Evolutionary conservation across 1,140 invertebrate genomes (phyloP), one percentile per base, ranked within the genome.

Genomic region (Panulirus ornatus): DNA sequence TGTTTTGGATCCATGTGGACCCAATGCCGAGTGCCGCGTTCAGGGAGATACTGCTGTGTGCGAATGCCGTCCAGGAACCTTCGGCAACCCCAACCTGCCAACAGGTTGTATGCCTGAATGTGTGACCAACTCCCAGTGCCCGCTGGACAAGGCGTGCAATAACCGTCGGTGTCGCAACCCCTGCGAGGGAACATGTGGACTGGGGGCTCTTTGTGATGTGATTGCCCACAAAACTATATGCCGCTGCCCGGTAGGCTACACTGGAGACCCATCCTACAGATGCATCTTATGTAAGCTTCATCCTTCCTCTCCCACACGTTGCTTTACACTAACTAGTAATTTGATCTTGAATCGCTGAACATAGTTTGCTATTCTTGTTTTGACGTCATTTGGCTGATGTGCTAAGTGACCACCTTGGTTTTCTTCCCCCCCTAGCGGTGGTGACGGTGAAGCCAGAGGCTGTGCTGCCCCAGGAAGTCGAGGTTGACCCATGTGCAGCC

Each of bases 121-220:
- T 66, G 51, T 91, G 22, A 87, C 78, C 27, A 89, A 93, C 78
- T 63, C 76, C 14, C 97, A 97, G 93, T 97, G 97, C 93, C 94
- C 96, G n/a, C 95, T 95, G 92, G 96, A 96, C 92, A 94, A 96
- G 92, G 96, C 97, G 40, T 98, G 97, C 93, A 95, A 96, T 66
- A 70, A 92, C 47, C 91, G 91, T 19, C 90, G 96, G 93, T 98
- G 97, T 94, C 95, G 95, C 83, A 96, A 97, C 94, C 97, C 97
- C 71, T 98, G 97, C 93, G 93, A 95, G 44, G 96, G 96, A 82
- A 95, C 96, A 36, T 98, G 97, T 93, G 97, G 97, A 83, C 93
- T 95, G 79, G 94, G 96, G 93, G 96, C 97, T 22, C 94, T 95
- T 34, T 98, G 97, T 92, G 95, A 96, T 91, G 96, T 96, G 1